Evolutionary conservation across 2,888 invertebrate species (phyloP).

Genomic region (Microctonus aethiopoides): DNA sequence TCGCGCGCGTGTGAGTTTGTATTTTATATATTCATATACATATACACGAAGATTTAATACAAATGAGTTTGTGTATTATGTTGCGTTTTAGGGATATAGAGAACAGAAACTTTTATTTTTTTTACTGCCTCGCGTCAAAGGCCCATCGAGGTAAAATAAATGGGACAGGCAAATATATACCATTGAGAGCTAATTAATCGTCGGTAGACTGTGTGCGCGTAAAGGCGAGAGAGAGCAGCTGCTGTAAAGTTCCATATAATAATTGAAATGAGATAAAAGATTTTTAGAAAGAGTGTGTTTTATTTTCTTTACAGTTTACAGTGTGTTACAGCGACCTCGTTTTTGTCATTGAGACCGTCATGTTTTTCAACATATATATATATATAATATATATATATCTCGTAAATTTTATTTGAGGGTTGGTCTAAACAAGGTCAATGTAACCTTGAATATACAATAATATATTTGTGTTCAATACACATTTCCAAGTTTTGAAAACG

Average conservation of each 20-base stretch:
- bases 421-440: not conserved
- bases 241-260: not conserved
- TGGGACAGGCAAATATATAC: not conserved
- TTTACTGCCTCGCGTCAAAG: not conserved
- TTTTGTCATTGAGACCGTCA: not conserved
- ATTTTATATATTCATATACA: not conserved
- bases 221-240: not conserved
- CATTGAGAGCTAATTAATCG: slow-evolving; percentile 2
- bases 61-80: slow-evolving; percentile 2
- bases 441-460: not conserved
- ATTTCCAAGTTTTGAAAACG: not conserved
- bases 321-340: not conserved
- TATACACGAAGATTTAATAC: too few species aligned
- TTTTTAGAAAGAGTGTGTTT: not conserved
- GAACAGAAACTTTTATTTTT: not conserved
- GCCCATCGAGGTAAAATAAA: not conserved
- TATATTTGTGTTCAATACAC: not conserved
- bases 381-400: too few species aligned
- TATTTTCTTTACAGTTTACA: too few species aligned
- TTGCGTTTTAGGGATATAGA: not conserved
- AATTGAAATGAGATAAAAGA: not conserved
- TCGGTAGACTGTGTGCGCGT: not conserved
- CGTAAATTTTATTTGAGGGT: not conserved
- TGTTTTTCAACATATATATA: not conserved
- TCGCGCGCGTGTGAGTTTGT: slow-evolving; percentile 15